These are phyloP conservation scores for Cryptoblepharus egeriae DNA, from an alignment of 2,797 vertebrate species.

Conservation along the genomic window DNA sequence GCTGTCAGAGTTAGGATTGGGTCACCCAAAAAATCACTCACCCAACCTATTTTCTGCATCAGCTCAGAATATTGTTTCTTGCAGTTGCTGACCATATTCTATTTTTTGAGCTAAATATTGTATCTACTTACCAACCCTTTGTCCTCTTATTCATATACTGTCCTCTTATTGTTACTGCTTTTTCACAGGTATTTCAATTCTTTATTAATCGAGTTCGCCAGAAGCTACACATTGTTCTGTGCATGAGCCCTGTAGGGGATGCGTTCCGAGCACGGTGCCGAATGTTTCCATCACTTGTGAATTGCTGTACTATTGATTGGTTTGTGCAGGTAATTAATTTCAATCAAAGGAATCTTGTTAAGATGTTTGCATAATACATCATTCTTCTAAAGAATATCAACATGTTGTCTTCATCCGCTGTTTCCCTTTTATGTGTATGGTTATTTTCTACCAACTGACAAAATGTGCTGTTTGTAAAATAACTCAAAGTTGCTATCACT, in stretches of 20 bases:
- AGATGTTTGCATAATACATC: background rate
- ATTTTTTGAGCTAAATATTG: background rate
- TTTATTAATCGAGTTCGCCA: slow-evolving; percentile 86
- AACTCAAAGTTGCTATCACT: background rate
- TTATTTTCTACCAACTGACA: background rate
- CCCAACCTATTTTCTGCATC: background rate
- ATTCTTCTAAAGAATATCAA: background rate
- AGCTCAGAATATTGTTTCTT: background rate
- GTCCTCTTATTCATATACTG: background rate
- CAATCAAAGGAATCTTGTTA: background rate
- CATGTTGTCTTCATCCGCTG: background rate
- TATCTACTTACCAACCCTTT: background rate
- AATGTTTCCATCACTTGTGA: slow-evolving; percentile 90
- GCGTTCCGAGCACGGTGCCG: slow-evolving; percentile 86
- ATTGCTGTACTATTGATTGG: slow-evolving; percentile 89
- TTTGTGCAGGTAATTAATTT: slow-evolving; percentile 80
- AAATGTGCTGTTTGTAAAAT: background rate
- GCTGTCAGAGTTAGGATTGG: no score
- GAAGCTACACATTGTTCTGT: slow-evolving; percentile 87
- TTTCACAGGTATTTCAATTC: slow-evolving; percentile 83
- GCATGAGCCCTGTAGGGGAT: slow-evolving; percentile 88
- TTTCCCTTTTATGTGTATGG: background rate
- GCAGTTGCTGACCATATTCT: background rate
- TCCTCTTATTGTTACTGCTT: background rate
- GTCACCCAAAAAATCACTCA: no score